Base-by-base conservation (phyloP, 2,888 invertebrate genomes). In the Lapara coniferarum region DNA sequence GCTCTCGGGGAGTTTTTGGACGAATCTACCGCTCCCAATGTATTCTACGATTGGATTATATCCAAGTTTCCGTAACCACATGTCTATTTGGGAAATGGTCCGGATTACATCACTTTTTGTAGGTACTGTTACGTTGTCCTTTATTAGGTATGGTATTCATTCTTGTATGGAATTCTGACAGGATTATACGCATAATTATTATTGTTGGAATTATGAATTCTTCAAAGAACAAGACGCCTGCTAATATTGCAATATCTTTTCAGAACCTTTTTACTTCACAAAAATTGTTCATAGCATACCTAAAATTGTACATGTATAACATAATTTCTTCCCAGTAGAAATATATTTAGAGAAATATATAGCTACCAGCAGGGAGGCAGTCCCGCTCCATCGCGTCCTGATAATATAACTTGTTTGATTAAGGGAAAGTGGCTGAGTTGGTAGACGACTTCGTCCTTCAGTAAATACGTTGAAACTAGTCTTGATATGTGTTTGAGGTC, bases 1-100 rank as follows among this genome's bases (percentile, higher is more conserved):
- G 80, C 73, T 74, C 75, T 71, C 72, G 72, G 74, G 70, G 71
- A 73, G 71, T 71, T 68, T 78, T 75, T 78, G 75, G 74, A 74
- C 74, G 70, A 46, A 68, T 68, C 67, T 74, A 63, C 72, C 63
- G 71, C 71, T 70, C 70, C 70, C 73, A 73, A 77, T 76, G 70
- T 70, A 75, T 71, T 73, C 13, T 12, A 71, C 69, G 70, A 67
- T 77, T 79, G 79, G 79, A 76, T 59, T 59, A 59, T 66, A 67
- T 75, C 78, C 80, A 78, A 78, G n/a, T 75, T 71, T 71, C 55
- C 69, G 69, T 68, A 71, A 68, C 69, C 69, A 67, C 71, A 68
- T 71, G 69, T 69, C 67, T 71, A 69, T 69, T 57, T 44, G 30
- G 53, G 52, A 66, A 16, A n/a, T 66, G 53, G 53, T 14, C 19